Conservation (phyloP, 2,113 vertebrate species). For the Notothenia coriiceps region DNA sequence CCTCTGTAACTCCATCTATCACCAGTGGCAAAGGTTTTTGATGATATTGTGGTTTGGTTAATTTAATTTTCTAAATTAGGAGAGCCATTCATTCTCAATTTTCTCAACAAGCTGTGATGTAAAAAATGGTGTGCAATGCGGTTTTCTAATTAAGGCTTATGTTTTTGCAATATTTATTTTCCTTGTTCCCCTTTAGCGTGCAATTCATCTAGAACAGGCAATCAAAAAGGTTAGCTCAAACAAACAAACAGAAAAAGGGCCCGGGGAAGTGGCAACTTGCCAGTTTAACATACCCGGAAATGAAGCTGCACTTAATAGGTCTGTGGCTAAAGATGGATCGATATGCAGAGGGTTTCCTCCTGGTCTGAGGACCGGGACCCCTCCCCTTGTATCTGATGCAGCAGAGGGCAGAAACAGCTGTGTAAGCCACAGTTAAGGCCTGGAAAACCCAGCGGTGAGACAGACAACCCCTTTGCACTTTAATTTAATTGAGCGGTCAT, state of each 20-base stretch:
- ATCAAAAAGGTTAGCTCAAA: constrained; percentile 26
- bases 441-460: constrained; percentile 59
- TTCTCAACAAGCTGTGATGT: constrained; percentile 43
- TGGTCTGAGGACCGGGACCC: constrained; percentile 31
- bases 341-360: constrained; percentile 36
- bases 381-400: constrained; percentile 65
- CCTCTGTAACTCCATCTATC: constrained; percentile 43
- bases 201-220: constrained; percentile 45
- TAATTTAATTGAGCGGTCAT: constrained; percentile 73
- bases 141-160: constrained; percentile 53
- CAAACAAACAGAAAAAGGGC: constrained; percentile 7
- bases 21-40: constrained; percentile 29
- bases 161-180: constrained; percentile 40
- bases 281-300: constrained; percentile 39
- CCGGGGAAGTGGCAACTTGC: constrained; percentile 10
- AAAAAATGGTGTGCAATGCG: constrained; percentile 33
- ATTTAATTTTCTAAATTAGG: constrained; percentile 52
- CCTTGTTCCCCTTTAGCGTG: constrained; percentile 5
- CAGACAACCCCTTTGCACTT: constrained; percentile 53
- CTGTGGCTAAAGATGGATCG: constrained; percentile 39
- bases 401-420: constrained; percentile 73
- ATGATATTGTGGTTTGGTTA: constrained; percentile 30
- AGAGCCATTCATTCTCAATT: constrained; percentile 41
- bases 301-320: not conserved
- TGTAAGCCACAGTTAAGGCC: constrained; percentile 71